phyloP scores from a whole-genome alignment of 2,888 invertebrate genomes.

The Perdita meconis region DNA sequence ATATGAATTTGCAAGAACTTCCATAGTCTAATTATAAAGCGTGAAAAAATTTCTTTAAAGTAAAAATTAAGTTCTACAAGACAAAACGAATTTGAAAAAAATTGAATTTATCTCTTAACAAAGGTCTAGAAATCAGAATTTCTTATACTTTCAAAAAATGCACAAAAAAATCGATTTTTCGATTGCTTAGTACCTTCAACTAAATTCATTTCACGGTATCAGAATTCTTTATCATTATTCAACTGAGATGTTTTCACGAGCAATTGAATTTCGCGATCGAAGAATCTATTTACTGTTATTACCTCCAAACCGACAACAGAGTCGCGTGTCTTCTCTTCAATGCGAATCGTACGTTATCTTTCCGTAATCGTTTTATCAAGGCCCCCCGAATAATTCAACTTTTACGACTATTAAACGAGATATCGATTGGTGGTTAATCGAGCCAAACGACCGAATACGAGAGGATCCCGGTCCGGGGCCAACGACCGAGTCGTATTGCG shows the following conservation, averaged over 20 bases:
- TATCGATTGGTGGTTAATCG: constrained; percentile 77
- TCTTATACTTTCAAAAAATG: too few relatives aligned
- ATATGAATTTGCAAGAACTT: too few relatives aligned
- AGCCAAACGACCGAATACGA: constrained; percentile 69
- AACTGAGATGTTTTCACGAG: neutral
- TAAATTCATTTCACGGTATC: too few relatives aligned
- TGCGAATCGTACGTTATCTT: constrained; percentile 21
- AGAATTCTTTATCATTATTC: neutral
- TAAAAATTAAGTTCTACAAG: too few relatives aligned
- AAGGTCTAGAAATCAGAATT: too few relatives aligned
- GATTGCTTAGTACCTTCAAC: too few relatives aligned
- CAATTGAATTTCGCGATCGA: neutral
- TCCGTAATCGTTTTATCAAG: constrained; percentile 25
- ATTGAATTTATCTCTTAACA: too few relatives aligned
- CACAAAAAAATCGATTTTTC: too few relatives aligned
- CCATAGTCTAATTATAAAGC: too few relatives aligned
- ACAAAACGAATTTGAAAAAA: too few relatives aligned
- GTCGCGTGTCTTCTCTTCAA: neutral
- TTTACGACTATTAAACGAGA: constrained; percentile 74
- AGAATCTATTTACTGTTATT: neutral
- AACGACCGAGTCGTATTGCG: constrained; percentile 44
- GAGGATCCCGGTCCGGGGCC: constrained; percentile 45
- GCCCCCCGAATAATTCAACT: constrained; percentile 73
- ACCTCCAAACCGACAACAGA: neutral
- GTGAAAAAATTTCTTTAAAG: too few relatives aligned